phyloP scores from a whole-genome alignment of 2,797 vertebrate species.

The Novumbra hubbsi region DNA sequence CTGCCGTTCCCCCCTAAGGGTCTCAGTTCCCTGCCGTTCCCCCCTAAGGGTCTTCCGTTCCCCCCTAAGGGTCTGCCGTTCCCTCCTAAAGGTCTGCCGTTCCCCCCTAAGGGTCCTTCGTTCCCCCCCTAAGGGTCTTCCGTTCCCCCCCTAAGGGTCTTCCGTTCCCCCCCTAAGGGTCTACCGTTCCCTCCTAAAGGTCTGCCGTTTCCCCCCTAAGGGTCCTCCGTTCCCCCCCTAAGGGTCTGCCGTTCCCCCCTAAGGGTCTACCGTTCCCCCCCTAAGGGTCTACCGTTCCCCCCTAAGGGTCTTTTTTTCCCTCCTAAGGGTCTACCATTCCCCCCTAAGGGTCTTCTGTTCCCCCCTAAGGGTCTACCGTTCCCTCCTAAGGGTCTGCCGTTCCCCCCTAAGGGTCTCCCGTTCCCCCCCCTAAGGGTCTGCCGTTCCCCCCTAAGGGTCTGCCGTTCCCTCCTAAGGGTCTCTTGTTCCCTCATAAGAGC shows the following conservation, averaged over 20 bases:
- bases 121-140: constrained; percentile 33
- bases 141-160: constrained; percentile 44
- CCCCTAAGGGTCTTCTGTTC: no score
- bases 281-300: constrained; percentile 41
- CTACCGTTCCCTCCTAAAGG: constrained; percentile 42
- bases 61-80: no score
- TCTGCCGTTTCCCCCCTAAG: no score
- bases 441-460: no score
- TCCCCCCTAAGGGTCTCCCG: no score
- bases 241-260: constrained; percentile 35
- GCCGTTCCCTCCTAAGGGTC: constrained; percentile 41
- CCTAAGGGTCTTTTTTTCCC: no score
- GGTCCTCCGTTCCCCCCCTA: constrained; percentile 39
- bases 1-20: constrained; percentile 42
- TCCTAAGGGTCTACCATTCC: constrained; percentile 44
- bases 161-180: no score
- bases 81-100: constrained; percentile 48
- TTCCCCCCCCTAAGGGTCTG: constrained; percentile 45
- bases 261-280: no score
- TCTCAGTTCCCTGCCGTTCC: no score
- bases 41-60: constrained; percentile 44
- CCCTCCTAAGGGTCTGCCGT: constrained; percentile 40
- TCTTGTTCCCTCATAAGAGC: no score
- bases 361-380: constrained; percentile 48
- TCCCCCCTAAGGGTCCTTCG: constrained; percentile 39